Percentiles rank a stretch among this genome's conserved stretches.
Conservation (phyloP, 1,140 invertebrate genomes). For the Ptiloglossa arizonensis region DNA sequence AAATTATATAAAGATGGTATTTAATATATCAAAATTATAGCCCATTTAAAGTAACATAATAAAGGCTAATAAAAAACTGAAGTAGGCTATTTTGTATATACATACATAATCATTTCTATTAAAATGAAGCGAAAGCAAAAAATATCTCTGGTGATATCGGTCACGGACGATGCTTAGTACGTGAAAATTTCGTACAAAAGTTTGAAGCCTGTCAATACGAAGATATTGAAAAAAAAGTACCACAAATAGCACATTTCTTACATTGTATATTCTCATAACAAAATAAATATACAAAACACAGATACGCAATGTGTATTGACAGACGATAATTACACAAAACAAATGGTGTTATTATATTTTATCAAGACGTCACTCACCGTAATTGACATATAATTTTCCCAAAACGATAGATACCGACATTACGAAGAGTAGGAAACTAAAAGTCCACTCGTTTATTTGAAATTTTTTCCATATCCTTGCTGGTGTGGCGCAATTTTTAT, state of each 20-base stretch:
- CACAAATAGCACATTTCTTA: background rate
- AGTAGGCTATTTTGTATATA: too few relatives aligned
- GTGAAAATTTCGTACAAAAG: background rate
- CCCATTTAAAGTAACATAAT: too few relatives aligned
- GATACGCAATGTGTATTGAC: conserved; percentile 17
- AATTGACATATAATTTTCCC: conserved; percentile 67
- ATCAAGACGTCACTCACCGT: conserved; percentile 60
- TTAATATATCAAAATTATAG: too few relatives aligned
- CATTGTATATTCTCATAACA: too few relatives aligned
- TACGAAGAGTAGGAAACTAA: conserved; percentile 64
- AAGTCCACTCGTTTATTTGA: conserved; percentile 67
- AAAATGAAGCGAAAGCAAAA: background rate
- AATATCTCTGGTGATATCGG: conserved; percentile 22
- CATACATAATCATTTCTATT: too few relatives aligned
- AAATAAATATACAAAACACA: conserved; percentile 11
- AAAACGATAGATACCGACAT: conserved; percentile 67
- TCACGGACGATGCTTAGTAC: background rate
- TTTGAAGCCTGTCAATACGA: conserved; percentile 42
- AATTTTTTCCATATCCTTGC: conserved; percentile 53
- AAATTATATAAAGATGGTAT: background rate
- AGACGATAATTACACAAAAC: background rate
- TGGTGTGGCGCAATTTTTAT: background rate
- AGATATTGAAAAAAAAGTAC: conserved; percentile 21
- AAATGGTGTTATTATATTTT: background rate
- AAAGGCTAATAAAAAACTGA: too few relatives aligned